Evolutionary conservation across 30 jellyfish, hydroid and myxozoan species (phyloP), one percentile per base, ranked within the genome.

Genomic region (Rhopilema esculentum): DNA sequence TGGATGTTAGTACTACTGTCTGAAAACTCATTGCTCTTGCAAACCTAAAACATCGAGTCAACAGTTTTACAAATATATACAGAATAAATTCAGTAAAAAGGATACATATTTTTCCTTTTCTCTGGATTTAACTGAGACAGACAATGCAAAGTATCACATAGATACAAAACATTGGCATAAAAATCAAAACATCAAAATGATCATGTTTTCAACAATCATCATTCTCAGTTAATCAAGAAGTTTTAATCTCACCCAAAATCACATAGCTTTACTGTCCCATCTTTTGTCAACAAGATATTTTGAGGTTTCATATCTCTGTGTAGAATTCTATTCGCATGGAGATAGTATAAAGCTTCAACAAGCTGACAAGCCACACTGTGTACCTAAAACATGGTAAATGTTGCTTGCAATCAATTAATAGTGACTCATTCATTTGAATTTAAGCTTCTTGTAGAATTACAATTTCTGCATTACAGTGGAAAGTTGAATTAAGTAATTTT

Each of bases 261-360:
- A 74, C 99, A 95, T 32, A 95, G 96, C 71, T 95, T 95, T 27
- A 95, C 97, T 73, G 85, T 88, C 20, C 97, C 97, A 68, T 84
- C 96, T 83, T 95, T 95, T 21, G 98, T 94, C 24, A 95, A 75
- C 26, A 95, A 88, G 66, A 95, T 91, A 87, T 95, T 95, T 71
- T 95, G 99, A 27, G 99, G 99, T 61, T 95, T 95, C 99, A 95
- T 95, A 70, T 95, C 99, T 28, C 99, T 84, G 75, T 95, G 99
- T 25, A 95, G 70, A n/a, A 95, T 95, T n/a, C 99, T 75, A 66
- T 95, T 88, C 0, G 99, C 94, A 88, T 95, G 99, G 1, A 95
- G 93, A 84, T 95, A 95, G 87, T 90, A 95, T 61, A 95, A 84
- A 25, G 99, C 99, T 67, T 95, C 99, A 31, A 97, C 97, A 69